Evolutionary conservation across 2,888 invertebrate species (phyloP).

Genomic region (Steinernema hermaphroditum): DNA sequence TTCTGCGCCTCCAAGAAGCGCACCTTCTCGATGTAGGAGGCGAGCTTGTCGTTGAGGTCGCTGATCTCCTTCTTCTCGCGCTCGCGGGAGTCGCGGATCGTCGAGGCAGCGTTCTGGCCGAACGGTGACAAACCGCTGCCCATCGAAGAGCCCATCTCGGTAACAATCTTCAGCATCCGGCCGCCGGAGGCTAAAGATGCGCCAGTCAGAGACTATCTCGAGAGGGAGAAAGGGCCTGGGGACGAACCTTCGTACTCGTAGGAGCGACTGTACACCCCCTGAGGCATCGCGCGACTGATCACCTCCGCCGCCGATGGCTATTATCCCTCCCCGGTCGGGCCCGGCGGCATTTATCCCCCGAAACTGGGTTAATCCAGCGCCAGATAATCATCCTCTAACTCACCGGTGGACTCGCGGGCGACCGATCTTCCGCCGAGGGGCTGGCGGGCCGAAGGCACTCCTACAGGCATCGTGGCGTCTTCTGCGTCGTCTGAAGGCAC

Average conservation of each 20-base stretch:
- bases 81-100: slow-evolving; percentile 68
- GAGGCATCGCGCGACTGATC: neutral
- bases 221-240: no score
- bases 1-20: slow-evolving; percentile 67
- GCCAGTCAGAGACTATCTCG: no score
- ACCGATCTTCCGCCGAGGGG: slow-evolving; percentile 48
- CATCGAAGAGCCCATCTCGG: slow-evolving; percentile 56
- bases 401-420: slow-evolving; percentile 35
- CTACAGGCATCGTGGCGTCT: slow-evolving; percentile 9
- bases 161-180: slow-evolving; percentile 64
- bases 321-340: no score
- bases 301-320: neutral
- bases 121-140: slow-evolving; percentile 51
- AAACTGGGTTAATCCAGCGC: slow-evolving; percentile 29
- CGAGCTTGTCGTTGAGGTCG: slow-evolving; percentile 70
- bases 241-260: slow-evolving; percentile 26
- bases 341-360: slow-evolving; percentile 12
- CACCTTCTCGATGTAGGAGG: slow-evolving; percentile 70
- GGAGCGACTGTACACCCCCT: slow-evolving; percentile 27
- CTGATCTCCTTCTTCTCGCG: slow-evolving; percentile 70
- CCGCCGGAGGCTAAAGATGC: slow-evolving; percentile 50
- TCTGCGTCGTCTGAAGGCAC: neutral
- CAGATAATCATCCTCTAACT: slow-evolving; percentile 26
- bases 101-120: slow-evolving; percentile 66
- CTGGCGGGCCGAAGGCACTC: slow-evolving; percentile 48